Percentiles rank a stretch among this genome's conserved stretches.
Conservation (phyloP, 2,888 invertebrate genomes). For the Hyposoter didymator region DNA sequence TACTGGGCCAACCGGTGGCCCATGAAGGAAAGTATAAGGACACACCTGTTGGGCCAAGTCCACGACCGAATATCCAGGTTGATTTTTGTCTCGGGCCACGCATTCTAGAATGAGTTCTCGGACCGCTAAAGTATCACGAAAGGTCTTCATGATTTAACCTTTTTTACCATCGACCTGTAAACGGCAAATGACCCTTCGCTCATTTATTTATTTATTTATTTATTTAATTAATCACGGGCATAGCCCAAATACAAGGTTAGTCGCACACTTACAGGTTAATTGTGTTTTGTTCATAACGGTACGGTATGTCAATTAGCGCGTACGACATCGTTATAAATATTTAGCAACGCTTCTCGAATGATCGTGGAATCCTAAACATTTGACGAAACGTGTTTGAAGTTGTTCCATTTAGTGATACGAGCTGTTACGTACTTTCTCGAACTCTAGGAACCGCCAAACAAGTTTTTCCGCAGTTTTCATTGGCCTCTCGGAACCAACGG, state of each 20-base stretch:
- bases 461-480: neutral
- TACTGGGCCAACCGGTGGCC: slow-evolving; percentile 27
- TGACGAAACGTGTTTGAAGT: neutral
- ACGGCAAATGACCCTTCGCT: neutral
- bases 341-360: neutral
- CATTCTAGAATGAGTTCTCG: slow-evolving; percentile 35
- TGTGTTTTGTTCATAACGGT: slow-evolving; percentile 24
- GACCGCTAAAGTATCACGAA: slow-evolving; percentile 37
- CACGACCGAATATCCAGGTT: slow-evolving; percentile 51
- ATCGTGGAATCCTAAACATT: neutral
- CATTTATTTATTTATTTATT: neutral
- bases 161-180: neutral
- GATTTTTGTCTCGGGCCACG: slow-evolving; percentile 43
- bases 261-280: no score
- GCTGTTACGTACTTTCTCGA: neutral
- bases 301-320: neutral
- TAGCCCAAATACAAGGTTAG: no score
- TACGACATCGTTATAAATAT: slow-evolving; percentile 1
- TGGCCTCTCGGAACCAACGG: neutral
- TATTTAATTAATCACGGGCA: no score
- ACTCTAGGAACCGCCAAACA: neutral
- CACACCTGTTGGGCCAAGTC: slow-evolving; percentile 9
- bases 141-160: neutral
- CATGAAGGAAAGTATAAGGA: slow-evolving; percentile 20
- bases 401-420: neutral